phyloP scores from a whole-genome alignment of 2,113 vertebrate species.

The Sapayoa aenigma region DNA sequence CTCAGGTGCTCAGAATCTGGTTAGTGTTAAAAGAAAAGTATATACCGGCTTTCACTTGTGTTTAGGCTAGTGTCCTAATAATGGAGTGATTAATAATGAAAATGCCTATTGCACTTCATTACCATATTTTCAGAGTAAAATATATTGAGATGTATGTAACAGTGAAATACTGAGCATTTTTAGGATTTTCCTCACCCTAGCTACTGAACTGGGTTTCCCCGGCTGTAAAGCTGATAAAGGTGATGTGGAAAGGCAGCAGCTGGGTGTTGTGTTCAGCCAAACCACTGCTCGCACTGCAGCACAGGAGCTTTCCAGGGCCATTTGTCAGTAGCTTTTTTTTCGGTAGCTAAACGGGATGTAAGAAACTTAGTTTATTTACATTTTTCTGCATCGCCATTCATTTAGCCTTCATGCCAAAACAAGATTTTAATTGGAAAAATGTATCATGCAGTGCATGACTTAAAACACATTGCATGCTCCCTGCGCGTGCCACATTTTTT shows the following conservation, averaged over 20 bases:
- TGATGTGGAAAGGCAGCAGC: fast-evolving
- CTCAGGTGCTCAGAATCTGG: background rate
- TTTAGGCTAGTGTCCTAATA: background rate
- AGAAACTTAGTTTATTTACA: background rate
- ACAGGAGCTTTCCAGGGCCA: background rate
- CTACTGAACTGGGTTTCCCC: background rate
- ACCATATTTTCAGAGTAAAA: fast-evolving
- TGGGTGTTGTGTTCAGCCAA: fast-evolving
- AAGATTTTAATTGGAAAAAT: background rate
- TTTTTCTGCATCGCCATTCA: background rate
- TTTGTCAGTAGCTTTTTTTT: background rate
- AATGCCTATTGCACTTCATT: fast-evolving
- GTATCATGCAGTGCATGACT: fast-evolving
- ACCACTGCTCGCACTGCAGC: background rate
- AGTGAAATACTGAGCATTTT: background rate
- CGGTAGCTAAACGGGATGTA: background rate
- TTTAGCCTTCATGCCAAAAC: background rate
- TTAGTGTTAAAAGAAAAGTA: background rate
- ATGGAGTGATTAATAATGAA: background rate
- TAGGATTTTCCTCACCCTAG: background rate
- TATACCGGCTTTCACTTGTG: background rate
- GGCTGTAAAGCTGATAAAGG: background rate
- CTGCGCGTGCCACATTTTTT: background rate
- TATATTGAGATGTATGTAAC: background rate
- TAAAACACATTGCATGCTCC: fast-evolving